Base-by-base conservation (phyloP, 2,888 invertebrate species). In the Plagodis pulveraria region DNA sequence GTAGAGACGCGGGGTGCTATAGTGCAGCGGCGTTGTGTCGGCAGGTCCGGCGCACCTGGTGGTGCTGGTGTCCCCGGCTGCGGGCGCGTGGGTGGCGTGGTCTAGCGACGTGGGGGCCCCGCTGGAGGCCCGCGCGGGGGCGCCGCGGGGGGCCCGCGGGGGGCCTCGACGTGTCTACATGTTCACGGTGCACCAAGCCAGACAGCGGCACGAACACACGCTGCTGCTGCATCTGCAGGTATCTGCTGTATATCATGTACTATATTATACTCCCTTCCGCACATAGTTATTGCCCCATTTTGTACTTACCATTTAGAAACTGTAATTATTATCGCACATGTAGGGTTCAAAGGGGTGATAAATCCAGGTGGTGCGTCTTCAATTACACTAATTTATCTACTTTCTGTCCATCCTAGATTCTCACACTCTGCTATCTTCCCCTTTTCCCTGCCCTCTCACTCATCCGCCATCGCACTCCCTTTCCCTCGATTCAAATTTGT, bases 41-140 rank as follows among this genome's bases (percentile, higher is more conserved):
- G 35, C 65, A 61, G 79, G 75, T 6, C 73, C 80, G 35, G 58
- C 65, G 63, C 86, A 83, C 78, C 66, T 62, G 33, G 86, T 83
- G 74, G 66, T 96, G 62, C 93, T 95, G 11, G 78, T 96, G 55
- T 94, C 95, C 0, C 95, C 96, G 5, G 85, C 88, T 42, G 73
- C 79, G 57, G 94, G 94, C 59, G 94, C 68, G 66, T 82, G 81
- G 66, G 90, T 95, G 62, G 84, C 86, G 5, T 84, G 62, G 66
- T 22, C 77, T 88, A 95, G 62, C 95, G 95, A 80, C 95, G 95
- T 78, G 94, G 94, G n/a, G 94, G 52, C 6, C 42, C 71, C 66
- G 70, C 70, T 11, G 52, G 43, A 6, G 78, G 95, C 94, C 12
- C 86, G 93, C 94, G 22, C 86, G 93, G 22, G 22, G n/a, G 50